A percentile compares a stretch with the other conserved stretches of the same genome.
Conservation (phyloP, 2,113 vertebrate species). For the Dipodomys spectabilis region DNA sequence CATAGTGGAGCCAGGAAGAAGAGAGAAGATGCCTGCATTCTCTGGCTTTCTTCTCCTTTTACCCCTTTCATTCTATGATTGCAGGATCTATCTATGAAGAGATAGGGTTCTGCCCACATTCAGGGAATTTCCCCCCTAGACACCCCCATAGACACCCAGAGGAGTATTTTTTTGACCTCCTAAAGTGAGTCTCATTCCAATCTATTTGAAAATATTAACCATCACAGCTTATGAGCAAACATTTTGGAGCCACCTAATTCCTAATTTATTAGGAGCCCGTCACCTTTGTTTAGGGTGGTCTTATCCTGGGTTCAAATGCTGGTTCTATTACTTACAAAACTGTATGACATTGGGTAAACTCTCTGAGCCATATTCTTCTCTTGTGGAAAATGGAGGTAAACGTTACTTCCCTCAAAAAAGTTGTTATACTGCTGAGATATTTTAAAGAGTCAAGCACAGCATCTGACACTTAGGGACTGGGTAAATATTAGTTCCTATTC, state of each 20-base stretch:
- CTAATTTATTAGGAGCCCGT: slow-evolving; percentile 21
- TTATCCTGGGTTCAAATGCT: slow-evolving; percentile 5
- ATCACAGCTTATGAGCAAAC: neutral
- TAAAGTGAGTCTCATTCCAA: neutral
- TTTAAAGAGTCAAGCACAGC: slow-evolving; percentile 36
- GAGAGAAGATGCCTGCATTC: neutral
- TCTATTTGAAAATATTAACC: neutral
- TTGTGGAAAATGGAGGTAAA: slow-evolving; percentile 46
- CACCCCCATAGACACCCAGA: neutral
- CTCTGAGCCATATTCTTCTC: slow-evolving; percentile 38
- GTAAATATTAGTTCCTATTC: slow-evolving; percentile 55
- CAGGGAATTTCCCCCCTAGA: neutral
- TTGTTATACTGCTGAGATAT: slow-evolving; percentile 52
- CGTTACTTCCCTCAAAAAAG: neutral
- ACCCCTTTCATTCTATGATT: neutral
- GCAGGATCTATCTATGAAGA: no score
- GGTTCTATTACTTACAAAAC: slow-evolving; percentile 16
- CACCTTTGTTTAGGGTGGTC: slow-evolving; percentile 34
- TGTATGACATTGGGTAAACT: slow-evolving; percentile 9
- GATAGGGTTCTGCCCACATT: neutral
- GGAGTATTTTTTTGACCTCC: neutral
- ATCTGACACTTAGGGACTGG: slow-evolving; percentile 40
- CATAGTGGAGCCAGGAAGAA: neutral
- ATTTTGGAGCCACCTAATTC: neutral
- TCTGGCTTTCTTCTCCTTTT: neutral